Evolutionary conservation across 2,888 invertebrate genomes (phyloP).

Genomic region (Patella ulyssiponensis): DNA sequence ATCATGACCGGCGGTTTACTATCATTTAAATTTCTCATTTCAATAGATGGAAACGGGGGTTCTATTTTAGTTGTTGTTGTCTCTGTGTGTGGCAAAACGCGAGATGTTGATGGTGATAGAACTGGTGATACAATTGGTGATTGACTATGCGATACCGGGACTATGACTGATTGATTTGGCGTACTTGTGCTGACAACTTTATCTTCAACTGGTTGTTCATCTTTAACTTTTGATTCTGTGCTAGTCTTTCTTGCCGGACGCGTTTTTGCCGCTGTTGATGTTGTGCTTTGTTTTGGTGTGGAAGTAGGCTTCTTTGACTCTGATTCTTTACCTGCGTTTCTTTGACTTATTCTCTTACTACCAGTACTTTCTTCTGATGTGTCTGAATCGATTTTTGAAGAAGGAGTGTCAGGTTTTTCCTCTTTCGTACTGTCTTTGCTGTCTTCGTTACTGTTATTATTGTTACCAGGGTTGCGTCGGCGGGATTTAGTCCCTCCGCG

Average conservation of each 20-base stretch:
- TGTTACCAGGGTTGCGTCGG: conserved; percentile 25
- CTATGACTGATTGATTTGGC: background rate
- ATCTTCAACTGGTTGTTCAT: background rate
- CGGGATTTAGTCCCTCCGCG: conserved; percentile 30
- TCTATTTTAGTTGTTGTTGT: background rate
- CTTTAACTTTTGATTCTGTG: conserved; percentile 11
- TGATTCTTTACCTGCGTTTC: conserved; percentile 19
- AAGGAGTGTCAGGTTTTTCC: conserved; percentile 18
- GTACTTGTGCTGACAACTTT: background rate
- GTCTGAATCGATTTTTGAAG: background rate
- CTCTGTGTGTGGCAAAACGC: background rate
- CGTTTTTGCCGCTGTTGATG: background rate
- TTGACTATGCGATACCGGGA: background rate
- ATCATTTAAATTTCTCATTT: conserved; percentile 17
- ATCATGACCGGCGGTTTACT: conserved; percentile 41
- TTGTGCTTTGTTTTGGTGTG: background rate
- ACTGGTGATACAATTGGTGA: background rate
- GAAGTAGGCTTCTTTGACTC: background rate
- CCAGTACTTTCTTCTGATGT: background rate
- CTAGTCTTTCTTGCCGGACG: background rate
- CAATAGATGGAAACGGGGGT: background rate
- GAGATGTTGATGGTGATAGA: background rate
- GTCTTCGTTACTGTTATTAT: conserved; percentile 24
- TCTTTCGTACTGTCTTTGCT: conserved; percentile 11
- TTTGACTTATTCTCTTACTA: conserved; percentile 21